A percentile compares a stretch with the other conserved stretches of the same genome.
Evolutionary conservation across 2,888 invertebrate genomes (phyloP).

Genomic region (Pristionchus fissidentatus): DNA sequence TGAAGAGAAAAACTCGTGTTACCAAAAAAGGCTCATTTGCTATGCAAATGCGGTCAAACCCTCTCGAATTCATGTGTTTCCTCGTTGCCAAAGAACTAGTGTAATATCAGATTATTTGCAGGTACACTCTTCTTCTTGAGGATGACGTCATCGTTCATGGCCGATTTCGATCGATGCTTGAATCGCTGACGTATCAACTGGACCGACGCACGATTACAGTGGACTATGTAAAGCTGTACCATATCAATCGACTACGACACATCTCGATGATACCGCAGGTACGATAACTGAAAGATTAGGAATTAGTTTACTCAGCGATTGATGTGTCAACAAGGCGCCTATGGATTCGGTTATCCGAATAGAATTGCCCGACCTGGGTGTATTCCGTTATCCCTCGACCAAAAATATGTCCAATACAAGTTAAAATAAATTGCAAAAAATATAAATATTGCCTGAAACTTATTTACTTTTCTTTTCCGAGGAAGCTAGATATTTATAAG

Average conservation of each 20-base stretch:
- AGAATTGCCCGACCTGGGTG: too few species aligned
- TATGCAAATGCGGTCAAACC: too few species aligned
- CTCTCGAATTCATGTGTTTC: too few species aligned
- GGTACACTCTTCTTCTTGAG: conserved; percentile 39
- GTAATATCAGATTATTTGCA: too few species aligned
- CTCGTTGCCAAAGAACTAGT: too few species aligned
- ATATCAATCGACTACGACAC: conserved; percentile 20
- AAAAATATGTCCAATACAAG: neutral
- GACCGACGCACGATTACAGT: neutral
- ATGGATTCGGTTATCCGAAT: too few species aligned
- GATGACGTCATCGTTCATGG: conserved; percentile 34
- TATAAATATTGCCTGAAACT: neutral
- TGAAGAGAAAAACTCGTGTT: too few species aligned
- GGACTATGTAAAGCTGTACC: conserved; percentile 44
- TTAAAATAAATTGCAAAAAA: neutral
- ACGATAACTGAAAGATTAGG: neutral
- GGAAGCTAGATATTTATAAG: neutral
- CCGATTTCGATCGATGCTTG: neutral
- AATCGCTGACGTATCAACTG: conserved; percentile 14
- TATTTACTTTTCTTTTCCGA: too few species aligned
- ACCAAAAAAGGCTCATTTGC: too few species aligned
- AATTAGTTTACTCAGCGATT: neutral
- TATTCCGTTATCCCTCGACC: too few species aligned
- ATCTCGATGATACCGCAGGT: conserved; percentile 40
- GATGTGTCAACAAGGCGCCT: too few species aligned